Evolutionary conservation across 2,797 vertebrate species (phyloP).

Genomic region (Serranus cabrilla): DNA sequence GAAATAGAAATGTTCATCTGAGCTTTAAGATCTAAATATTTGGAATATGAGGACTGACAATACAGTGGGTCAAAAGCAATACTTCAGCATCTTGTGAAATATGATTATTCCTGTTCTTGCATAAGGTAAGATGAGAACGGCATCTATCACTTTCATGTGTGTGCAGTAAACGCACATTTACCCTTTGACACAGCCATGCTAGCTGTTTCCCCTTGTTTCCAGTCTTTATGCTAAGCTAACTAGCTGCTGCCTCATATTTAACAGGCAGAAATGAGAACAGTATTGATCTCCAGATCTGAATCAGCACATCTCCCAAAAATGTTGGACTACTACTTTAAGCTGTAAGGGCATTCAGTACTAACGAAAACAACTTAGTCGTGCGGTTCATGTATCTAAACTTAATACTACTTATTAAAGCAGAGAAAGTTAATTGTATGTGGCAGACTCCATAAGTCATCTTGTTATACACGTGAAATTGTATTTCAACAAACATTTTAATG

Average conservation of each 20-base stretch:
- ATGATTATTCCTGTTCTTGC: not conserved
- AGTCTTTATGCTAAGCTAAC: constrained; percentile 14
- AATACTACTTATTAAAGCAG: not conserved
- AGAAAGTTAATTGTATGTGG: not conserved
- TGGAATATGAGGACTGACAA: not conserved
- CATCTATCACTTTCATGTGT: not conserved
- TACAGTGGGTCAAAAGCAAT: not conserved
- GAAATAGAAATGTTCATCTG: constrained; percentile 7
- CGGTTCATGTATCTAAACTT: not conserved
- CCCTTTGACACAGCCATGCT: not conserved
- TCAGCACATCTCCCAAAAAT: not conserved
- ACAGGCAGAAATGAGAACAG: not conserved
- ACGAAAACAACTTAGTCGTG: no score
- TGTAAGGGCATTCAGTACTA: no score
- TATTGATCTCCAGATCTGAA: not conserved
- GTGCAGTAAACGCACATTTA: not conserved
- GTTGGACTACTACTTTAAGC: constrained; percentile 9
- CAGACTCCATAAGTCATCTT: not conserved
- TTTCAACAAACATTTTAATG: not conserved
- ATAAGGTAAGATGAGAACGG: not conserved
- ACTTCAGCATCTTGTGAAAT: constrained; percentile 2
- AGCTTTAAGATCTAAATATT: constrained; percentile 7
- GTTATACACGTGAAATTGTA: not conserved
- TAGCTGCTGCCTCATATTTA: not conserved
- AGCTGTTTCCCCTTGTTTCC: not conserved